phyloP scores from a whole-genome alignment of 2,797 vertebrate genomes.

The Halcyon smyrnensis region DNA sequence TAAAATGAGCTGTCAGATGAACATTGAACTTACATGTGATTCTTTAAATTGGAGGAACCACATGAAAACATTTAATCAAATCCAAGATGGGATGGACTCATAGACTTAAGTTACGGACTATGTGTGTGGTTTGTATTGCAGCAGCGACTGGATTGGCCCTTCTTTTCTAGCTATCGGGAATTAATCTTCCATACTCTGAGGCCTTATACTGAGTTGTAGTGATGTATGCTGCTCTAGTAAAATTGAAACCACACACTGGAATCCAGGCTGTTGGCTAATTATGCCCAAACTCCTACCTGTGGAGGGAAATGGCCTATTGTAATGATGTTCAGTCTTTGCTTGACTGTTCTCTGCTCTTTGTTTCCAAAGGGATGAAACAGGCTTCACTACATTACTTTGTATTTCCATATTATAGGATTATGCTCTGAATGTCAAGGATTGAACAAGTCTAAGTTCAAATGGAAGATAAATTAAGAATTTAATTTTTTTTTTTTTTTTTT shows the following conservation, averaged over 20 bases:
- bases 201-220: background rate
- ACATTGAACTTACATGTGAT: background rate
- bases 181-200: background rate
- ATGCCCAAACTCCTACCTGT: background rate
- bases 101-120: fast-evolving
- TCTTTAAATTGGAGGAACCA: background rate
- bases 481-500: background rate
- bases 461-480: background rate
- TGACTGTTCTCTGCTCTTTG: background rate
- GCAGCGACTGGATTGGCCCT: fast-evolving
- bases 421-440: background rate
- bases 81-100: background rate
- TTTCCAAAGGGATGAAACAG: background rate
- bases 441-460: background rate
- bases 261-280: background rate
- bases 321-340: background rate
- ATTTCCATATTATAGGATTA: background rate
- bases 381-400: background rate
- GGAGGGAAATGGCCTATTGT: background rate
- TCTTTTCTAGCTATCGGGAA: background rate
- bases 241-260: background rate
- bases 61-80: background rate
- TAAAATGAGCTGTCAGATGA: background rate
- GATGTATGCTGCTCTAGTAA: background rate
- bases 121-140: background rate